Evolutionary conservation across 2,113 vertebrate species (phyloP), one percentile per base, ranked within the genome.

Genomic region (Apeltes quadracus): DNA sequence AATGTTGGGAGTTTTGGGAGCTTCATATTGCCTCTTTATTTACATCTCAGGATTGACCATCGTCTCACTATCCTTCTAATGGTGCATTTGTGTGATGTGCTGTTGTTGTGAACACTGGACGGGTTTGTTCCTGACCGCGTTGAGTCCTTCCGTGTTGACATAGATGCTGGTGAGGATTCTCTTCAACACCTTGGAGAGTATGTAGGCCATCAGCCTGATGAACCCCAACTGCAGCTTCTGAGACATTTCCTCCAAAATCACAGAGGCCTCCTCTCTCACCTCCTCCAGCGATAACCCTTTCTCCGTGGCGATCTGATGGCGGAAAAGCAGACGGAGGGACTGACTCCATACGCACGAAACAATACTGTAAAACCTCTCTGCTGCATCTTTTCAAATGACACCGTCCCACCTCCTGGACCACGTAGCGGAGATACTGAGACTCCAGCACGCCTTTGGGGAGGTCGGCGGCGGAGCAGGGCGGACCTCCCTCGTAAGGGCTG

Each of bases 81-180:
- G n/a, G n/a, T n/a, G n/a, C n/a, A n/a, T n/a, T n/a, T n/a, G n/a
- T n/a, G n/a, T n/a, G n/a, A n/a, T n/a, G n/a, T n/a, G n/a, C n/a
- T n/a, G n/a, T n/a, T n/a, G n/a, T n/a, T n/a, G n/a, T n/a, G n/a
- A n/a, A n/a, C n/a, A n/a, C n/a, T n/a, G n/a, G n/a, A n/a, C n/a
- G n/a, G n/a, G 50, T 3, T 1, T 1, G 57, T n/a, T 65, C 7
- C 87, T 75, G 27, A 98, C 98, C 92, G 84, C 94, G 66, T 95
- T 92, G 73, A 99, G 95, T 69, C 96, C 97, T 20, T 98, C 97
- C 91, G 96, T 95, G 87, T 99, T 99, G 75, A 99, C 94, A 57
- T 89, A 90, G 83, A 99, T 92, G 76, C 92, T 92, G 15, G 90
- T 95, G 92, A 96, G 98, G 77, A 99, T 88, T 0, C 92, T 93